A percentile compares a stretch with the other conserved stretches of the same genome.
Evolutionary conservation across 2,888 invertebrate species (phyloP).

Genomic region (Sarcophaga subvicina): DNA sequence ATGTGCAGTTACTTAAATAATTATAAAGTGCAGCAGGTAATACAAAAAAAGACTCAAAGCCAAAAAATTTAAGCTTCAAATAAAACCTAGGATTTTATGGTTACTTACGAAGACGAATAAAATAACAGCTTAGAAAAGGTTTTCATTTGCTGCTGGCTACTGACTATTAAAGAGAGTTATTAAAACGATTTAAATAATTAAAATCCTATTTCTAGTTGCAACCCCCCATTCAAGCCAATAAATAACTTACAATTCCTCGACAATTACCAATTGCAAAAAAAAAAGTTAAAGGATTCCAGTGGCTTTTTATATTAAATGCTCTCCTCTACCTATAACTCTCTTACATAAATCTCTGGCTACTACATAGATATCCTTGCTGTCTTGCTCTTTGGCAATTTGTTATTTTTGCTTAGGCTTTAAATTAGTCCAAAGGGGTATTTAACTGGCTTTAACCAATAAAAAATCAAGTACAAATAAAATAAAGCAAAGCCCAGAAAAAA

Average conservation of each 20-base stretch:
- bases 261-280: not conserved
- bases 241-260: too few species aligned
- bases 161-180: too few species aligned
- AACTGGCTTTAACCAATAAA: slow-evolving; percentile 63
- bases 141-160: too few species aligned
- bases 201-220: too few species aligned
- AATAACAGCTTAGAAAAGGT: not conserved
- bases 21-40: slow-evolving; percentile 51
- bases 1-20: slow-evolving; percentile 63
- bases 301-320: not conserved
- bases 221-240: too few species aligned
- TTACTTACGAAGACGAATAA: not conserved
- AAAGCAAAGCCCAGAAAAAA: slow-evolving; percentile 31
- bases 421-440: slow-evolving; percentile 57
- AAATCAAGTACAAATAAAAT: slow-evolving; percentile 36
- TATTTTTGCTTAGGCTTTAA: slow-evolving; percentile 60
- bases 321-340: not conserved
- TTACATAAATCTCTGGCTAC: not conserved
- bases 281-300: not conserved
- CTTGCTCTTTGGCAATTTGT: slow-evolving; percentile 45
- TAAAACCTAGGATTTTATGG: slow-evolving; percentile 47
- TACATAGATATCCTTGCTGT: not conserved
- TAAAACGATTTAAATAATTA: too few species aligned
- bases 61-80: slow-evolving; percentile 18
- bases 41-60: slow-evolving; percentile 37